Base-by-base conservation (phyloP, 2,888 invertebrate species). In the Brenthis daphne region DNA sequence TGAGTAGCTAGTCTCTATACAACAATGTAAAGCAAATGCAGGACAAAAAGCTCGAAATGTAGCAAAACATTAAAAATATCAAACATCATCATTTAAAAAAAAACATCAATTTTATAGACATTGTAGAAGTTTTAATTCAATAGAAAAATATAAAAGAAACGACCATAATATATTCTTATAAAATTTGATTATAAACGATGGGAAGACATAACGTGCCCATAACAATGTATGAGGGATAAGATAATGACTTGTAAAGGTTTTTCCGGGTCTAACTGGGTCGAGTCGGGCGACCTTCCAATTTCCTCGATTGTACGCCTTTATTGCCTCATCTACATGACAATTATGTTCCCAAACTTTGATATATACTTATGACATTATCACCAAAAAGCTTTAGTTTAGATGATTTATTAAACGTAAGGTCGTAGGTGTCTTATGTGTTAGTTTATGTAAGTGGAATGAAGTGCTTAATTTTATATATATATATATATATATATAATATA, bases 261-360 rank as follows among this genome's bases (percentile, higher is more conserved):
- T 48, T 50, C 48, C 58, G 65, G 68, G 72, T 61, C 72, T 58
- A 43, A 67, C 56, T 54, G 54, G 54, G 53, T 66, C 54, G 47
- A 47, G 60, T 47, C 60, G 69, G 47, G 55, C 64, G 69, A 70
- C 74, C 72, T 72, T 66, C 67, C 68, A 72, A 70, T 72, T 74
- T 72, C 71, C 71, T 68, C 71, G 61, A 72, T 74, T 68, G 70
- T 68, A 57, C 65, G 69, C 64, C 67, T 61, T 74, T 70, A 70
- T 70, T 64, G 67, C 60, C 51, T 67, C 70, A 70, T 70, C 70
- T 70, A 70, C 70, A 70, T 70, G 67, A 70, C 64, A 70, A 70
- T 65, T 64, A 64, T 70, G 58, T 55, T 67, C 51, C 47, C 43
- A 16, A 56, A 64, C 63, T 60, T 57, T 64, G 37, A 61, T 67